Conservation (phyloP, 2,888 invertebrate species). For the Apotomis turbidana region DNA sequence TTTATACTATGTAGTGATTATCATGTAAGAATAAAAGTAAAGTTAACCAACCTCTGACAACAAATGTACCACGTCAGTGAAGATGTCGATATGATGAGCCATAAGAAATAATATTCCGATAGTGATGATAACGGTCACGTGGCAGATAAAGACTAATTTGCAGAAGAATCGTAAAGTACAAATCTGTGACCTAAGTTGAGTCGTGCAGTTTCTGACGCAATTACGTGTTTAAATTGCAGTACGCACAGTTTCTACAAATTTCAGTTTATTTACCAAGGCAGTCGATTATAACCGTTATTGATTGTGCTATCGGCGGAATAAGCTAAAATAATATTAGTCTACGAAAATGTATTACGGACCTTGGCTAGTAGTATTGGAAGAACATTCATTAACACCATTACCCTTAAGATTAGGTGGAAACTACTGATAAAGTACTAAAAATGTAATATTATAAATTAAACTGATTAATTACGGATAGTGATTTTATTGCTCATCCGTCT, state of each 20-base stretch:
- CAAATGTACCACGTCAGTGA: neutral
- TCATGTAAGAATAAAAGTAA: too few relatives aligned
- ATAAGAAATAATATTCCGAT: conserved; percentile 11
- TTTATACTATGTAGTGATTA: too few relatives aligned
- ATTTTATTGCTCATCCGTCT: too few relatives aligned
- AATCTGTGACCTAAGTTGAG: conserved; percentile 48
- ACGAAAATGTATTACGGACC: neutral
- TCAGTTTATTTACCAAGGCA: conserved; percentile 15
- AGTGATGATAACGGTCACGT: conserved; percentile 30
- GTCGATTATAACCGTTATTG: conserved; percentile 14
- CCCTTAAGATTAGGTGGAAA: too few relatives aligned
- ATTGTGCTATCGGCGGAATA: neutral
- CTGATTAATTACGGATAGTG: too few relatives aligned
- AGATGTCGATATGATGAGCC: neutral
- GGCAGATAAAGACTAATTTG: conserved; percentile 30
- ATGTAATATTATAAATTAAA: too few relatives aligned
- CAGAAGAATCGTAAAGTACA: conserved; percentile 24
- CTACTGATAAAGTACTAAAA: too few relatives aligned
- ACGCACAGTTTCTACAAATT: conserved; percentile 34
- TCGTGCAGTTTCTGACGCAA: conserved; percentile 65
- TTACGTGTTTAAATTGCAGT: conserved; percentile 49
- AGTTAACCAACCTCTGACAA: conserved; percentile 16
- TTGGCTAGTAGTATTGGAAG: too few relatives aligned
- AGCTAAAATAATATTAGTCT: neutral
- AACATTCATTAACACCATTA: too few relatives aligned